Conservation (phyloP, 2,888 invertebrate species). For the Daptonema setosum region DNA sequence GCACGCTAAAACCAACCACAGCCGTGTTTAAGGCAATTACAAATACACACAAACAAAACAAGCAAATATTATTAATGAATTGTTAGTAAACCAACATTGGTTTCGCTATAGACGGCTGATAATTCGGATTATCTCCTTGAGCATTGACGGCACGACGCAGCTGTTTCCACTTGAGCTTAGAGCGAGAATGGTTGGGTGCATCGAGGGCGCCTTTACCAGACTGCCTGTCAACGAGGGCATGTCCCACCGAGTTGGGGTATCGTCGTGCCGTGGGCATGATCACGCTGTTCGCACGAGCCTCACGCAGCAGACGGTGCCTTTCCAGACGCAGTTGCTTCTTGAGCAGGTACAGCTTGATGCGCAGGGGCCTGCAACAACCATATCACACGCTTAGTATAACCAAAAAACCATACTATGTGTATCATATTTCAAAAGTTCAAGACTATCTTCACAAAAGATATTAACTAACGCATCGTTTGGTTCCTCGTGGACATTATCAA, state of each 20-base stretch:
- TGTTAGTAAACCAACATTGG: too few relatives aligned
- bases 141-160: background rate
- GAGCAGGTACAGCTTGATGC: slow-evolving; percentile 15
- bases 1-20: too few relatives aligned
- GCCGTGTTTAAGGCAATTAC: too few relatives aligned
- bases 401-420: too few relatives aligned
- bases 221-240: slow-evolving; percentile 9
- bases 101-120: too few relatives aligned
- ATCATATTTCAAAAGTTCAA: too few relatives aligned
- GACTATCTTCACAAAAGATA: too few relatives aligned
- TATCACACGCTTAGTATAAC: too few relatives aligned
- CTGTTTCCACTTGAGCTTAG: background rate
- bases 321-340: slow-evolving; percentile 17
- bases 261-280: slow-evolving; percentile 12
- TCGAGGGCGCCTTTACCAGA: background rate
- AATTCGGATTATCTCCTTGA: too few relatives aligned
- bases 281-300: slow-evolving; percentile 13
- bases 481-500: background rate
- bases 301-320: slow-evolving; percentile 10
- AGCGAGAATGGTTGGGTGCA: background rate
- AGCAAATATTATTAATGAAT: too few relatives aligned
- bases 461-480: too few relatives aligned
- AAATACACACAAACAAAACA: too few relatives aligned
- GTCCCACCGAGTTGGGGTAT: slow-evolving; percentile 6
- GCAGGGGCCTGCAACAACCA: background rate